These are phyloP conservation scores for Conus ventricosus DNA, from an alignment of 1,140 invertebrate species.

Conservation along the genomic window DNA sequence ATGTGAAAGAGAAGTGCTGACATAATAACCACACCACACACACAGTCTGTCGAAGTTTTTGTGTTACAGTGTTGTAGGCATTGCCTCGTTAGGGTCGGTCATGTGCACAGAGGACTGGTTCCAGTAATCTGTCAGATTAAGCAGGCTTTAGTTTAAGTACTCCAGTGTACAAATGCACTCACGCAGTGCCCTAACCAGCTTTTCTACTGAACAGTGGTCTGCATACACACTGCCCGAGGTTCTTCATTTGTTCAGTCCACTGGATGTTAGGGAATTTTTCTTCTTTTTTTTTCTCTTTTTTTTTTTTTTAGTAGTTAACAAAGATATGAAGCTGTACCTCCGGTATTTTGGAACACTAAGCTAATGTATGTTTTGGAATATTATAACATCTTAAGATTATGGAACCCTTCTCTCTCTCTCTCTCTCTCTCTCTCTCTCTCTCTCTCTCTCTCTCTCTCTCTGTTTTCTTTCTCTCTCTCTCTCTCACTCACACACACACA, in stretches of 20 bases:
- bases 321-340: too few species aligned
- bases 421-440: too few species aligned
- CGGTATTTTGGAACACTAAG: too few species aligned
- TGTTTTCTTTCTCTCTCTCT: too few species aligned
- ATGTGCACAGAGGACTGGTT: neutral
- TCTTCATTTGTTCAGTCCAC: neutral
- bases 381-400: too few species aligned
- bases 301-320: too few species aligned
- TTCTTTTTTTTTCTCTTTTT: too few species aligned
- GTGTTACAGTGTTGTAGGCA: neutral
- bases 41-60: neutral
- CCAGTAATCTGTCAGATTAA: slow-evolving; percentile 12
- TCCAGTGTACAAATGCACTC: neutral
- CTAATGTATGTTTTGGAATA: too few species aligned
- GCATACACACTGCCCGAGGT: neutral
- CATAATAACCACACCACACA: neutral
- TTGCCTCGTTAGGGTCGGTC: neutral
- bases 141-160: neutral
- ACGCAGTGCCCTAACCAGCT: neutral
- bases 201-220: neutral
- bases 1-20: too few species aligned
- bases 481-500: neutral
- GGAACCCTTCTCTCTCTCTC: too few species aligned
- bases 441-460: too few species aligned
- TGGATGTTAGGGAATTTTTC: neutral